Evolutionary conservation across 1,140 invertebrate species (phyloP), one percentile per base, ranked within the genome.

Genomic region (Bombus waltoni): DNA sequence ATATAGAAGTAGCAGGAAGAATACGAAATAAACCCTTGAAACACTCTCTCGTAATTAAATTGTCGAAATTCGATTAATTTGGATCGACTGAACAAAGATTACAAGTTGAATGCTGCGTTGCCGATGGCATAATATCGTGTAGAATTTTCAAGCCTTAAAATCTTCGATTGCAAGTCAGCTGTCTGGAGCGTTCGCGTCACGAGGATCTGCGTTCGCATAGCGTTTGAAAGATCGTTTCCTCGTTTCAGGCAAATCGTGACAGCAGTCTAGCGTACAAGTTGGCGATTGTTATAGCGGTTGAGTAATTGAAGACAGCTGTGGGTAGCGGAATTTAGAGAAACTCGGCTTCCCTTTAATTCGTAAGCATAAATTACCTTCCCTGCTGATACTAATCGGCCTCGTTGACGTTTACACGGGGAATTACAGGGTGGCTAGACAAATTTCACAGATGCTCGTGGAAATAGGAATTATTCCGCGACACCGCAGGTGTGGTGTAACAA

Each of bases 351-450:
- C 44, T 72, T 59, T 59, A 59, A 81, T 76, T 44, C 47, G 3
- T 13, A 11, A n/a, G 47, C 70, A 74, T 74, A 82, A 82, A 73
- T 82, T 82, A 82, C 47, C 13, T 18, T 44, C 65, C 70, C 71
- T 10, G 57, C 35, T 15, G 70, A 82, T 82, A 71, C 53, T 82
- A 82, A 82, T 82, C 80, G 68, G 15, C 8, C 22, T 35, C 38
- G n/a, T 68, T 42, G 77, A 68, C 65, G 28, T 68, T 79, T 79
- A 66, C 38, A 38, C 40, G 4, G 10, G 5, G 44, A 68, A 38
- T 76, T 76, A 76, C 35, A n/a, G 40, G 32, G 22, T 44, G 18
- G 40, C 10, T 25, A 42, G 70, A 74, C 53, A 82, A 44, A 82
- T 82, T 73, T 73, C 35, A 74, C 71, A 65, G 80, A 65, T 72